These are phyloP conservation scores for Ormia ochracea DNA, from an alignment of 2,888 invertebrate species.

Conservation along the genomic window DNA sequence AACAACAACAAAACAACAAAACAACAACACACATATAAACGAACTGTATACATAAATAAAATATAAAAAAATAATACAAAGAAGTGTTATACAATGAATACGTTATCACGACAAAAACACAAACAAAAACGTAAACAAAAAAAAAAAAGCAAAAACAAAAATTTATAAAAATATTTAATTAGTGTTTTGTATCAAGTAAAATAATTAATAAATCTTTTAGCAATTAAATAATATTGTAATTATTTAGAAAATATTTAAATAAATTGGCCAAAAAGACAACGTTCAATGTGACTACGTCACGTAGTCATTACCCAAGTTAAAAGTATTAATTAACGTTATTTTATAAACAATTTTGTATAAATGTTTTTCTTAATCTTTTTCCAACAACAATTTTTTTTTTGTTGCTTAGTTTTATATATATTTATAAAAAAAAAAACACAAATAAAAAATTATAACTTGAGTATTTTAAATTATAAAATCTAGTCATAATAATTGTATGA, in stretches of 20 bases:
- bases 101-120: conserved; percentile 24
- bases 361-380: not conserved
- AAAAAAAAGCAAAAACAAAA: not conserved
- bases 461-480: not conserved
- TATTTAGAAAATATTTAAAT: conserved; percentile 21
- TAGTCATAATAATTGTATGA: conserved; percentile 36
- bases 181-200: conserved; percentile 22
- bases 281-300: conserved; percentile 12
- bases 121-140: not conserved
- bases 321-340: not conserved
- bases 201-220: conserved; percentile 1
- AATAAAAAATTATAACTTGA: not conserved
- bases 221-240: not conserved
- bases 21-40: conserved; percentile 29
- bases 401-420: conserved; percentile 44
- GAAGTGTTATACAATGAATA: conserved; percentile 56
- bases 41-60: not conserved
- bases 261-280: conserved; percentile 29
- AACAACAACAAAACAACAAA: no score
- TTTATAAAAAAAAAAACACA: no score
- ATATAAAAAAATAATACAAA: conserved; percentile 54
- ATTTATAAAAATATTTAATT: conserved; percentile 6
- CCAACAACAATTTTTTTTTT: not conserved
- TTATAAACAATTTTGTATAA: conserved; percentile 12
- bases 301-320: not conserved